Conservation (phyloP, 2,113 vertebrate genomes). For the Pelmatolapia mariae region DNA sequence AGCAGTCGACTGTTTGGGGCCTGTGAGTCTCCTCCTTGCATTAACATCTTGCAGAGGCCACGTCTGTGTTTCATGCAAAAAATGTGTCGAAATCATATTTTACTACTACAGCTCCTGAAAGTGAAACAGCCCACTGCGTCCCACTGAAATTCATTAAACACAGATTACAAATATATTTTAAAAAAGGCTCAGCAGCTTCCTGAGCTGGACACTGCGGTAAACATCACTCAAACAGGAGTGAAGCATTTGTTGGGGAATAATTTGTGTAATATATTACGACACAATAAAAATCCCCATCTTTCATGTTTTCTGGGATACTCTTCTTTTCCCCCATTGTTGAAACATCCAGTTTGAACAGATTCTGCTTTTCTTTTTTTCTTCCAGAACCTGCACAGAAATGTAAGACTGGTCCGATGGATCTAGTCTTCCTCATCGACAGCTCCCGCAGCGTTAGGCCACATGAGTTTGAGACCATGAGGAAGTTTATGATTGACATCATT, state of each 20-base stretch:
- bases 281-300: not conserved
- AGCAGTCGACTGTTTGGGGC: not conserved
- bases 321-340: not conserved
- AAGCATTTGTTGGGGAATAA: not conserved
- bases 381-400: constrained; percentile 76
- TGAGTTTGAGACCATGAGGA: constrained; percentile 94
- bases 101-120: not conserved
- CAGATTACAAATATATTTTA: accelerated
- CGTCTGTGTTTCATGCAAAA: not conserved
- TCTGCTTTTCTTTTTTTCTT: not conserved
- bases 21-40: accelerated
- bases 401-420: constrained; percentile 85
- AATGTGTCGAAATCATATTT: not conserved
- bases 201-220: not conserved
- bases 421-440: constrained; percentile 96
- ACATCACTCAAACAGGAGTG: not conserved
- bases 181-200: not conserved
- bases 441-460: constrained; percentile 93
- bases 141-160: accelerated
- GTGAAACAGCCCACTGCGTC: not conserved
- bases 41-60: accelerated
- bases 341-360: not conserved
- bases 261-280: not conserved
- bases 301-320: not conserved
- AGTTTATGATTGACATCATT: constrained; percentile 92